Base-by-base conservation (phyloP, 2,113 vertebrate genomes). In the Albula glossodonta region DNA sequence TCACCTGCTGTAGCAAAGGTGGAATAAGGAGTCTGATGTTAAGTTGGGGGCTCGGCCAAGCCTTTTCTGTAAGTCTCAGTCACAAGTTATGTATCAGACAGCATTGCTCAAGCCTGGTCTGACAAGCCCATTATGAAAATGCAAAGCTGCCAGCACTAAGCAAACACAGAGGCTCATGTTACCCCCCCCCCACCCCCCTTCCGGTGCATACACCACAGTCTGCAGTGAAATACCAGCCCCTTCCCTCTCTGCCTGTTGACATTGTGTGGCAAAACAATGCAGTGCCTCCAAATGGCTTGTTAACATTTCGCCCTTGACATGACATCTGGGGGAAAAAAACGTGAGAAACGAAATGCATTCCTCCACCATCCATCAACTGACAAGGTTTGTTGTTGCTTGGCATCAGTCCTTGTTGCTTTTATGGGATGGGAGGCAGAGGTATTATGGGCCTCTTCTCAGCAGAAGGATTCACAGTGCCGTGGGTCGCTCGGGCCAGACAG, bases 51-150 rank as follows among this genome's bases (percentile, higher is more conserved):
- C 70, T 74, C 70, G 10, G n/a, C 2, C 10, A n/a, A 31, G n/a
- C 22, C n/a, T 1, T 74, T 74, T 10, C 25, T 31, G 80, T 82
- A 82, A 25, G 52, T 12, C 50, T 22, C 52, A 52, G n/a, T 56
- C 22, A 82, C 80, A 82, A 52, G 1, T 51, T 53, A 56, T 56
- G 22, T 12, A 82, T 82, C 52, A 53, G n/a, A 17, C 6, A 31
- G 22, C 80, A 82, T 82, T 56, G 56, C 80, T 82, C 80, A 82
- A 25, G 52, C 8, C 50, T n/a, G 51, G 41, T 49, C 81, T 82
- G 80, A 83, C 52, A 60, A 48, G 81, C 12, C 56, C 81, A 60
- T 83, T 41, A 83, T 60, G 53, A 60, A 83, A 83, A 83, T 60
- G 53, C 81, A 83, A 60, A 82, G 81, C 81, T 83, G 53, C 81